Conservation (phyloP, 2,888 invertebrate species). For the Zygaena filipendulae region DNA sequence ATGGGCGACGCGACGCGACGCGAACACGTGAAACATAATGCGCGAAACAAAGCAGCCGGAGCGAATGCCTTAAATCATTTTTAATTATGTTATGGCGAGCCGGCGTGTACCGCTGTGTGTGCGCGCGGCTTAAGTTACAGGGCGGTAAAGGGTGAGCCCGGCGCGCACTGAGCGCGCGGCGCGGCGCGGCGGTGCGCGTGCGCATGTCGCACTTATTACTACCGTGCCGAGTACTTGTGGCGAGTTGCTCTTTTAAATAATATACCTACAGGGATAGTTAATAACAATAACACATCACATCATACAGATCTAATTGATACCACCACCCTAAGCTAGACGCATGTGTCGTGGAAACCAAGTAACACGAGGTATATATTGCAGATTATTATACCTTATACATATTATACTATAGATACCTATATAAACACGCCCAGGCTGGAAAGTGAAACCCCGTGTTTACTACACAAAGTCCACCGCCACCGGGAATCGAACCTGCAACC, state of each 20-base stretch:
- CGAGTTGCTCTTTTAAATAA: constrained; percentile 3
- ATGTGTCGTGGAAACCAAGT: too few relatives aligned
- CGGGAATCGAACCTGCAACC: too few relatives aligned
- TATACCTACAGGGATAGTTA: too few relatives aligned
- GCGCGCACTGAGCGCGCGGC: constrained; percentile 16
- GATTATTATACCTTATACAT: too few relatives aligned
- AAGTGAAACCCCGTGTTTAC: too few relatives aligned
- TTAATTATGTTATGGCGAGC: constrained; percentile 69
- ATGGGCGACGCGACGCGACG: constrained; percentile 52
- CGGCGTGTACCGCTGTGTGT: constrained; percentile 28
- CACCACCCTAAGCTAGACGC: too few relatives aligned
- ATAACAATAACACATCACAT: constrained; percentile 10
- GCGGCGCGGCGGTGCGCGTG: constrained; percentile 10
- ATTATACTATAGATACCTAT: too few relatives aligned
- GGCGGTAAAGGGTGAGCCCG: constrained; percentile 22
- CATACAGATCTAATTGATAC: too few relatives aligned
- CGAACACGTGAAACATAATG: constrained; percentile 68
- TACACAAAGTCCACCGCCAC: too few relatives aligned
- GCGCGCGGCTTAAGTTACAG: constrained; percentile 44
- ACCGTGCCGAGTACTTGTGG: constrained; percentile 12
- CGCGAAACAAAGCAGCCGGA: constrained; percentile 70
- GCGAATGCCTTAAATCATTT: constrained; percentile 69
- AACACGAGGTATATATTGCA: too few relatives aligned
- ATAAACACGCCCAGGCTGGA: too few relatives aligned
- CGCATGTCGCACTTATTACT: constrained; percentile 18